Percentiles rank a stretch among this genome's conserved stretches.
Conservation (phyloP, 2,888 invertebrate genomes). For the Acutogordius australiensis region DNA sequence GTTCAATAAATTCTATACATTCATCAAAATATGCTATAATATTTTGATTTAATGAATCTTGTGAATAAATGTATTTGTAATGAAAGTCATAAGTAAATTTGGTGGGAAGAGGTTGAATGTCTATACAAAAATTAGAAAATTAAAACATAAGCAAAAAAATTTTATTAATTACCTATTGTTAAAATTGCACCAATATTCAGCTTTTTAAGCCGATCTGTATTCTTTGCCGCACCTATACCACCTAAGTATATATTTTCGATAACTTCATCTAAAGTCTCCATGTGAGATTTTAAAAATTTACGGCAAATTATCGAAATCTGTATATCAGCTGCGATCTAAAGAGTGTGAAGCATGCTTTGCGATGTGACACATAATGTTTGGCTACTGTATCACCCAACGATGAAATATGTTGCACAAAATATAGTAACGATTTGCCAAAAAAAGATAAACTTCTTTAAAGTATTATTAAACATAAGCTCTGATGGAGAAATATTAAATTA, state of each 20-base stretch:
- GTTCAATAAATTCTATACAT: constrained; percentile 3
- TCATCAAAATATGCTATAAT: neutral
- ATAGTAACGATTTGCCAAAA: neutral
- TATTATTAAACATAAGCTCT: neutral
- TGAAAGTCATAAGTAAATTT: neutral
- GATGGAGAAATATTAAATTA: neutral
- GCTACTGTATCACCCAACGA: neutral
- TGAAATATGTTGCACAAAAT: neutral
- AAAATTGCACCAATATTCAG: neutral
- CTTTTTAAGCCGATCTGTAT: constrained; percentile 1
- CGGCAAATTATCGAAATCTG: too few relatives aligned
- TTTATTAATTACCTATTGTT: neutral
- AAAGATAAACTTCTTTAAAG: neutral
- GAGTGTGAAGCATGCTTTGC: too few relatives aligned
- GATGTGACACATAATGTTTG: too few relatives aligned
- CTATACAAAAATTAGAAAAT: neutral
- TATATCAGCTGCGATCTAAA: too few relatives aligned
- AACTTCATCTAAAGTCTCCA: neutral
- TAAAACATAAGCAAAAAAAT: neutral
- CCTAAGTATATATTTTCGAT: neutral
- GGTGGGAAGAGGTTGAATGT: neutral
- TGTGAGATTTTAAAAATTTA: too few relatives aligned
- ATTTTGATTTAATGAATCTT: constrained; percentile 4
- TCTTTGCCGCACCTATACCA: constrained; percentile 11
- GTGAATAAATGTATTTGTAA: neutral